These are phyloP conservation scores for Leptatherina wallacei DNA, from an alignment of 2,797 vertebrate species.

Conservation along the genomic window DNA sequence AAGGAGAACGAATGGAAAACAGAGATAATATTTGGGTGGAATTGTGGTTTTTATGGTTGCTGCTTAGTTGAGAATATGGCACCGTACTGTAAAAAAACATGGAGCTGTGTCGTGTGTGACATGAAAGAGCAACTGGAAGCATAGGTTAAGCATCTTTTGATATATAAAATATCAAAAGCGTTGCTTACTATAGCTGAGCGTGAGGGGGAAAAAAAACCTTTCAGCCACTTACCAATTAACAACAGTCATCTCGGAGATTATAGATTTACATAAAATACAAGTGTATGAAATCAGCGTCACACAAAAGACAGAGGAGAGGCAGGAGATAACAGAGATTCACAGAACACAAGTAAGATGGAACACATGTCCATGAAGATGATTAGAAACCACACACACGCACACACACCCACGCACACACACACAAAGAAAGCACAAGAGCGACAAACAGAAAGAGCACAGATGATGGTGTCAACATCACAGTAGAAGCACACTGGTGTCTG, in stretches of 20 bases:
- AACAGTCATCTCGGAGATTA: constrained; percentile 37
- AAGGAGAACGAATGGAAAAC: constrained; percentile 34
- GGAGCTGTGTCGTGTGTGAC: constrained; percentile 35
- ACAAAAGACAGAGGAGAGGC: constrained; percentile 39
- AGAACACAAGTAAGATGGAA: constrained; percentile 33
- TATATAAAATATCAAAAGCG: constrained; percentile 62
- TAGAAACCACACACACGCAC: neutral
- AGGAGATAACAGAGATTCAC: constrained; percentile 21
- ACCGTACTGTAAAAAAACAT: constrained; percentile 20
- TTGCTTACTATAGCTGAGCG: constrained; percentile 38
- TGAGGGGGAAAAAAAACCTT: constrained; percentile 16
- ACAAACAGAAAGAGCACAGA: constrained; percentile 42
- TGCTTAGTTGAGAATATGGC: neutral
- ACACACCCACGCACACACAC: neutral
- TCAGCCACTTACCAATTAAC: constrained; percentile 67
- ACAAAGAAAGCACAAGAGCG: constrained; percentile 40
- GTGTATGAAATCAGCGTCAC: constrained; percentile 28
- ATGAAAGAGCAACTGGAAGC: constrained; percentile 50
- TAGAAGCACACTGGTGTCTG: constrained; percentile 73
- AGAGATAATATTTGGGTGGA: constrained; percentile 17
- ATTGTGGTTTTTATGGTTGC: neutral
- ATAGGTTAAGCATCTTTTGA: constrained; percentile 53
- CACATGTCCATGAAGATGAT: constrained; percentile 41
- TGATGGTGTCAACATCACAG: constrained; percentile 70
- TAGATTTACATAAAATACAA: constrained; percentile 27